A percentile compares a stretch with the other conserved stretches of the same genome.
Conservation (phyloP, 2,797 vertebrate genomes). For the Pipistrellus kuhlii region DNA sequence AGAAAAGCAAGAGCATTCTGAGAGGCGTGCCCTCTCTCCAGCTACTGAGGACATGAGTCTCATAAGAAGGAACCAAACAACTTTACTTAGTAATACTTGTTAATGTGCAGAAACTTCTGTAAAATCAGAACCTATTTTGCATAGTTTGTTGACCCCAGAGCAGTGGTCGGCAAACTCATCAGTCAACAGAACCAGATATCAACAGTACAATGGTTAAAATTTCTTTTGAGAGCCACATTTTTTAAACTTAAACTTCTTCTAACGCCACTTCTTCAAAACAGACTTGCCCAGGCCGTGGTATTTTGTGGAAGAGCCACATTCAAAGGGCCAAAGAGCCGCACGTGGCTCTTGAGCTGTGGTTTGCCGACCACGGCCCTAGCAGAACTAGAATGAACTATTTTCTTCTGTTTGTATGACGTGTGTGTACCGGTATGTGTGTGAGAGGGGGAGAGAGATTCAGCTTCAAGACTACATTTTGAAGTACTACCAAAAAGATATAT, state of each 20-base stretch:
- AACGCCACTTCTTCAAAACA: no score
- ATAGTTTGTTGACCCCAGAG: not conserved
- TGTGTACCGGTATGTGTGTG: not conserved
- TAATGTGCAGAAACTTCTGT: not conserved
- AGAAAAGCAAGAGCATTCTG: not conserved
- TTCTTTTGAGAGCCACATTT: no score
- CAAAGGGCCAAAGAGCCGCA: no score
- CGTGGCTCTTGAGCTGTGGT: no score
- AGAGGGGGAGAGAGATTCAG: no score
- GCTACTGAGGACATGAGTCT: not conserved
- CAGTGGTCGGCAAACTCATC: no score
- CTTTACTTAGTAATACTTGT: not conserved
- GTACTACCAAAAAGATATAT: not conserved
- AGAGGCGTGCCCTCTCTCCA: not conserved
- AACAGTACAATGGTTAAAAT: no score
- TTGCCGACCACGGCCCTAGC: no score
- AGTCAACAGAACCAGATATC: no score
- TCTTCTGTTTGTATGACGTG: not conserved
- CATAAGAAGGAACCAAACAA: not conserved
- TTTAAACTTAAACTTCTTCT: no score
- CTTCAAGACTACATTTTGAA: slow-evolving; percentile 68
- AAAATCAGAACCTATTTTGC: not conserved
- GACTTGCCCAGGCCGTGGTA: no score
- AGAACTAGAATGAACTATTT: not conserved
- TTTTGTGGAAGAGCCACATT: no score